These are phyloP conservation scores for Glyphotaelius pellucidus DNA, from an alignment of 2,888 invertebrate species.

Conservation along the genomic window DNA sequence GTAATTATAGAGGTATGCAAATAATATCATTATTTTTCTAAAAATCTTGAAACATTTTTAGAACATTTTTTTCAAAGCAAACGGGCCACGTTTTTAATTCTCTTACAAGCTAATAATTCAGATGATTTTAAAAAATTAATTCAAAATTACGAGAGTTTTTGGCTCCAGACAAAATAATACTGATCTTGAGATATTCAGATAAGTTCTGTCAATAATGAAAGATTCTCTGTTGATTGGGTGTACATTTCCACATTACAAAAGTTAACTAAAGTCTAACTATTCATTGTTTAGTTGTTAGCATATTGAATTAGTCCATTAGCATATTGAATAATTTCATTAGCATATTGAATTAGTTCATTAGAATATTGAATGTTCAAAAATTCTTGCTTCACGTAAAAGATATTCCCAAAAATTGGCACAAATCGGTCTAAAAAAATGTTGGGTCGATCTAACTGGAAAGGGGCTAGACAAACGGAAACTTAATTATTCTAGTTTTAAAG, in stretches of 20 bases:
- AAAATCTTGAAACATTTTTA: no score
- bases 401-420: neutral
- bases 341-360: neutral
- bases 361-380: neutral
- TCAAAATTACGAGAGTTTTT: neutral
- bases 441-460: neutral
- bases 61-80: neutral
- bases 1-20: neutral
- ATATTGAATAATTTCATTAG: neutral
- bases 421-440: neutral
- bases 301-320: no score
- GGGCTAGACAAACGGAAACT: neutral
- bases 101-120: neutral
- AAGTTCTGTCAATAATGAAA: neutral
- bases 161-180: neutral
- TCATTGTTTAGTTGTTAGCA: neutral
- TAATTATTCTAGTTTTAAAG: neutral
- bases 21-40: neutral
- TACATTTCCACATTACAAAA: no score
- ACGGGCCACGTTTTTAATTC: neutral
- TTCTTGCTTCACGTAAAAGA: neutral
- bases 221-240: neutral
- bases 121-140: neutral
- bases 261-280: neutral
- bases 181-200: neutral